Base-by-base conservation (phyloP, 2,797 vertebrate species). In the Amblyraja radiata region DNA sequence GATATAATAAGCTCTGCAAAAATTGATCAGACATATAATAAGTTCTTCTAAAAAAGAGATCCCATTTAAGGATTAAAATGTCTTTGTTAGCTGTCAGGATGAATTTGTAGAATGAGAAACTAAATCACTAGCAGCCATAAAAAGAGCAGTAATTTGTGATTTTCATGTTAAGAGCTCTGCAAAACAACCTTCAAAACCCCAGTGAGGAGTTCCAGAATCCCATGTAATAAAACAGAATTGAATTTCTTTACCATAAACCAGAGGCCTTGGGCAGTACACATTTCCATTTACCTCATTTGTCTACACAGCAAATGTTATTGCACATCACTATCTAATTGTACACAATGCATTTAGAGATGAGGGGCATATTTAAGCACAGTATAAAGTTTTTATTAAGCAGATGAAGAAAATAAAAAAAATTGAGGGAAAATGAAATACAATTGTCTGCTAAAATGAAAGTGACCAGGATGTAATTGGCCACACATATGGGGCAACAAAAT, bases 111-210 rank as follows among this genome's bases (percentile, higher is more conserved):
- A 88, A 68, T 16, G n/a, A 68, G 61, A 88, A 88, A 68, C 61
- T 63, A 86, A 65, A 88, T 68, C 84, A 68, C 63, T 36, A 18
- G n/a, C 25, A 84, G 65, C 61, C 28, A 88, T n/a, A 65, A 63
- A 32, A 88, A 32, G 28, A 68, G 2, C 23, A 84, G 23, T 14
- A 58, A 84, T 84, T 61, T 84, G 84, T 88, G 63, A 88, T 68
- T 36, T 88, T 88, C 84, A 68, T 18, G n/a, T 32, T 32, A 8
- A 16, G 7, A 88, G 32, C n/a, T 68, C 28, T 36, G 68, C 63
- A 88, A 88, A 32, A n/a, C 28, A 88, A 88, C 68, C n/a, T 61
- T 88, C 84, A 65, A 88, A 88, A 65, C n/a, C 61, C 10, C 84
- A 88, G 16, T 18, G 63, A 86, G 58, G 58, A 32, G 58, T 65